Evolutionary conservation across 2,888 invertebrate species (phyloP), one percentile per base, ranked within the genome.

Genomic region (Lypha dubia): DNA sequence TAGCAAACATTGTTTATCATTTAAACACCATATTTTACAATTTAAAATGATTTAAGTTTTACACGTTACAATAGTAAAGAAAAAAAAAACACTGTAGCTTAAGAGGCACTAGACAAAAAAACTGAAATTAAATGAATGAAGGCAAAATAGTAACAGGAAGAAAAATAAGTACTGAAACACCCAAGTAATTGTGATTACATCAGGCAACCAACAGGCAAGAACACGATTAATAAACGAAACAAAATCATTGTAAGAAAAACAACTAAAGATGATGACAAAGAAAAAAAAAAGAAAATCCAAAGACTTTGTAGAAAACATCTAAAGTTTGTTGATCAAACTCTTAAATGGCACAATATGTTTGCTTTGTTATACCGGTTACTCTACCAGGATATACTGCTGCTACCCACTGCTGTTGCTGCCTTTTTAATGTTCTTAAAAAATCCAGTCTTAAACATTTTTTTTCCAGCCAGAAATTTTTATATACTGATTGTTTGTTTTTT

Each of bases 261-360:
- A 44, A 56, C 15, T 65, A 7, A 13, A 56, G 44, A 63, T 75
- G 53, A 38, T 53, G 68, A 44, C 41, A 62, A 17, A 24, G 28
- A 41, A 20, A 44, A 68, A 9, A 58, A 35, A 46, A 51, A 35
- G 58, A 58, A 51, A 24, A 32, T 41, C 44, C n/a, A 62, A 49
- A 51, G 58, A 46, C 53, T 70, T 68, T 20, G 73, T 13, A 77
- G 38, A 68, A 65, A 71, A 76, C 58, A 75, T 65, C 65, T 46
- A 51, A 79, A 79, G 44, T 84, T 79, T 79, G 75, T 53, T 71
- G 75, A 76, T 79, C 58, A 65, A 79, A 76, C 75, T 75, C 75
- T 35, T 60, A 71, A 22, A 41, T 76, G 60, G 38, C n/a, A 67
- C 32, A 77, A 67, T 70, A 56, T 70, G 28, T 20, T 22, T 70